Percentiles rank a stretch among this genome's conserved stretches.
Evolutionary conservation across 2,113 vertebrate genomes (phyloP).

Genomic region (Axis porcinus): DNA sequence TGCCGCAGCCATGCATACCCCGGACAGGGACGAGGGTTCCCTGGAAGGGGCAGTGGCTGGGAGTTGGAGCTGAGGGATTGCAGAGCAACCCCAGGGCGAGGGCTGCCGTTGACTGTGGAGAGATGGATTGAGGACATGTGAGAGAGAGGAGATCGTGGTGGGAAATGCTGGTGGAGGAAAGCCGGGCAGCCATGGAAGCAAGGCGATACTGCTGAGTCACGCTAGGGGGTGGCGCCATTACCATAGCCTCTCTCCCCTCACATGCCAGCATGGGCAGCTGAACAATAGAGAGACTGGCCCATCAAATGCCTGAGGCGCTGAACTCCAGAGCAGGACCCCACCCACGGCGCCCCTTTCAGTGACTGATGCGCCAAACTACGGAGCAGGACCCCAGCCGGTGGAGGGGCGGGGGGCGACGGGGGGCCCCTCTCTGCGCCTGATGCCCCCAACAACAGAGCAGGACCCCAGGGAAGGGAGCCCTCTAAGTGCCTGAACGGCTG

Average conservation of each 20-base stretch:
- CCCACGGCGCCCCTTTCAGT: not conserved
- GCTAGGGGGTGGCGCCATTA: accelerated
- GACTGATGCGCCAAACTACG: not conserved
- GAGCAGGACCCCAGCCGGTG: not conserved
- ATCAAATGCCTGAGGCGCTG: accelerated
- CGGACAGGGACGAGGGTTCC: not conserved
- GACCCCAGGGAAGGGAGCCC: not conserved
- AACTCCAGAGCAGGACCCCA: not conserved
- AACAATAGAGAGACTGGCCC: not conserved
- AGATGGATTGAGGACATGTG: not conserved
- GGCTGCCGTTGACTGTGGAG: accelerated
- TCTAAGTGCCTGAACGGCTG: not conserved
- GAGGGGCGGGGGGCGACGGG: too few species aligned
- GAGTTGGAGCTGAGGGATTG: not conserved
- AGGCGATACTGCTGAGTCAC: not conserved
- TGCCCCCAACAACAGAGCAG: not conserved
- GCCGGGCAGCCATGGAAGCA: not conserved
- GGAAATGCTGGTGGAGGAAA: not conserved
- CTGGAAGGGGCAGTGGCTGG: not conserved
- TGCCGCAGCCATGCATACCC: not conserved
- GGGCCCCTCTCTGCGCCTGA: not conserved
- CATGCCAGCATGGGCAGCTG: not conserved
- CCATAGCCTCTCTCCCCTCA: not conserved
- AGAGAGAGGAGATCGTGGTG: not conserved
- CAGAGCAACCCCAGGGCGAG: not conserved